phyloP scores from a whole-genome alignment of 2,888 invertebrate genomes.

The Microplitis manilae region DNA sequence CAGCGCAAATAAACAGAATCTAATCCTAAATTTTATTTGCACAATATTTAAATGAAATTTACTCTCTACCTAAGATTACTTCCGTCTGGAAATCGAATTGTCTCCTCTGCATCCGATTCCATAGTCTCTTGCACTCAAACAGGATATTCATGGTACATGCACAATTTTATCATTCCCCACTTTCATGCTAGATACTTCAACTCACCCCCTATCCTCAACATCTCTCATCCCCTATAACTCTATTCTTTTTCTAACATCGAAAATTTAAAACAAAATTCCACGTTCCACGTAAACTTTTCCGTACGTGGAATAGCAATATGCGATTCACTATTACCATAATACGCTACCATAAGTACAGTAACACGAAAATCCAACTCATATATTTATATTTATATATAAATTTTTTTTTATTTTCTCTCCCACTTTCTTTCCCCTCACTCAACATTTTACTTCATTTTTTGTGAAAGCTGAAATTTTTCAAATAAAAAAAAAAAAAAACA shows the following conservation, averaged over 20 bases:
- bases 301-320: conserved; percentile 53
- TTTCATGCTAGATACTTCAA: not conserved
- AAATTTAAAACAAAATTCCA: conserved; percentile 41
- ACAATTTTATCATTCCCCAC: not conserved
- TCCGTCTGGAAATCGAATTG: conserved; percentile 34
- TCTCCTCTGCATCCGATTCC: conserved; percentile 36
- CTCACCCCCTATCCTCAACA: not conserved
- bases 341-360: conserved; percentile 41
- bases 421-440: conserved; percentile 27
- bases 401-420: not conserved
- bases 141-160: conserved; percentile 45
- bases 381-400: not conserved
- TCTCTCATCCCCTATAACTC: not conserved
- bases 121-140: conserved; percentile 32
- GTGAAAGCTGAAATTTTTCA: conserved; percentile 1
- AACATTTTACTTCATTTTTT: conserved; percentile 1
- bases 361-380: conserved; percentile 39
- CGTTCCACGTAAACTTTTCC: conserved; percentile 4
- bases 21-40: too few species aligned
- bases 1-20: too few species aligned
- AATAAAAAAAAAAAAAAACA: not conserved
- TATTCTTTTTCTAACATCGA: not conserved
- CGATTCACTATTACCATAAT: conserved; percentile 63
- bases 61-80: not conserved
- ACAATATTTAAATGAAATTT: conserved; percentile 12